Percentiles rank a stretch among this genome's conserved stretches.
phyloP scores from a whole-genome alignment of 1,140 invertebrate species.

The Microplitis mediator region DNA sequence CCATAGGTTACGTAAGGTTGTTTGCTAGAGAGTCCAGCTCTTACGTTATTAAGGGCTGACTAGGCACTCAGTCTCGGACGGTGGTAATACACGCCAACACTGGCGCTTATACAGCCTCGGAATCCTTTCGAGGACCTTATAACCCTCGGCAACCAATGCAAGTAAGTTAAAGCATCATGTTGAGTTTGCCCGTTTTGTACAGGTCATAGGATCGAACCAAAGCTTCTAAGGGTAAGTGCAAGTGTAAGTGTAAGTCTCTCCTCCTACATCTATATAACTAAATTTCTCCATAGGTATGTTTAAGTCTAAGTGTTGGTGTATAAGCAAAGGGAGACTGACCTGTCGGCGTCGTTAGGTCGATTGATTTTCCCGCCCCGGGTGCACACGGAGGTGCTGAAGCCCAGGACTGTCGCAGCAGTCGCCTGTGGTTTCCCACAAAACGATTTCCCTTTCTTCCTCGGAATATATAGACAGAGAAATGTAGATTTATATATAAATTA shows the following conservation, averaged over 20 bases:
- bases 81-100: constrained; percentile 17
- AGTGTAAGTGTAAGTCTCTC: too few relatives aligned
- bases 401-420: constrained; percentile 52
- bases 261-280: too few relatives aligned
- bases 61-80: constrained; percentile 48
- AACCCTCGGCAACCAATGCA: constrained; percentile 5
- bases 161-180: constrained; percentile 9
- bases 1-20: constrained; percentile 52
- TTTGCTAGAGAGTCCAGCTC: constrained; percentile 57
- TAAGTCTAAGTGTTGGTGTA: background rate
- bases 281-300: too few relatives aligned
- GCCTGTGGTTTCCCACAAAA: constrained; percentile 56
- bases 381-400: constrained; percentile 6
- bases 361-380: constrained; percentile 52
- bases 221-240: too few relatives aligned
- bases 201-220: constrained; percentile 1
- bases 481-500: constrained; percentile 11
- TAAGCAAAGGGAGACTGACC: constrained; percentile 35
- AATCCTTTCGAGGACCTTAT: constrained; percentile 13
- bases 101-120: constrained; percentile 10
- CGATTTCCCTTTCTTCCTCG: constrained; percentile 45
- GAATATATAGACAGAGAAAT: background rate
- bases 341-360: constrained; percentile 51
- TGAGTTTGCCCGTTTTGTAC: background rate
- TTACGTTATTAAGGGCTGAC: constrained; percentile 61